These are phyloP conservation scores for Tachypleus tridentatus DNA, from an alignment of 1,140 invertebrate genomes.

Conservation along the genomic window DNA sequence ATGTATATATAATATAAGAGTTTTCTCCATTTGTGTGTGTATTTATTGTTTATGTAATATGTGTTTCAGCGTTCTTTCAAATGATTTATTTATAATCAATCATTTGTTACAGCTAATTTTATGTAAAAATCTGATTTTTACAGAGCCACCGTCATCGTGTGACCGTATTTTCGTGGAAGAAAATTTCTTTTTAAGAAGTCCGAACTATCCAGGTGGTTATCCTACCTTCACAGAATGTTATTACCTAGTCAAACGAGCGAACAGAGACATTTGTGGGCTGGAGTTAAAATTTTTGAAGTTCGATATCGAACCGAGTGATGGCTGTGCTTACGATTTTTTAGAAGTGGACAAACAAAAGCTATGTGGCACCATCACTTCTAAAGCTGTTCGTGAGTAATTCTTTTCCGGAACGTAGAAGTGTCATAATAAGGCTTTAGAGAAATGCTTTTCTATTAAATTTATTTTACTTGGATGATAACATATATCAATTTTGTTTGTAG, in stretches of 20 bases:
- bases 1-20: too few species aligned
- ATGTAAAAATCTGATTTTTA: too few species aligned
- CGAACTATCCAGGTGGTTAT: slow-evolving; percentile 20
- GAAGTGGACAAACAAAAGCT: slow-evolving; percentile 21
- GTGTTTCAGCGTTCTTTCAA: too few species aligned
- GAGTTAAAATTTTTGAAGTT: slow-evolving; percentile 25
- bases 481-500: too few species aligned
- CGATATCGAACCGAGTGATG: slow-evolving; percentile 24
- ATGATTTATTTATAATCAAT: too few species aligned
- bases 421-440: too few species aligned
- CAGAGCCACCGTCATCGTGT: background rate
- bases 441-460: too few species aligned
- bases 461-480: too few species aligned
- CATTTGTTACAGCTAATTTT: too few species aligned
- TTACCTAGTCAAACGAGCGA: slow-evolving; percentile 14
- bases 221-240: slow-evolving; percentile 16
- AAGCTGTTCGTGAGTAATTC: slow-evolving; percentile 16
- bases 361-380: slow-evolving; percentile 19
- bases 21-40: too few species aligned
- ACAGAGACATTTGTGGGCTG: slow-evolving; percentile 23
- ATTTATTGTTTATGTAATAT: too few species aligned
- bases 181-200: slow-evolving; percentile 18
- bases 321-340: slow-evolving; percentile 27
- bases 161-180: background rate
- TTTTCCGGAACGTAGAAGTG: too few species aligned